Evolutionary conservation across 1,140 invertebrate species (phyloP), one percentile per base, ranked within the genome.

Genomic region (Drosophila cardini): DNA sequence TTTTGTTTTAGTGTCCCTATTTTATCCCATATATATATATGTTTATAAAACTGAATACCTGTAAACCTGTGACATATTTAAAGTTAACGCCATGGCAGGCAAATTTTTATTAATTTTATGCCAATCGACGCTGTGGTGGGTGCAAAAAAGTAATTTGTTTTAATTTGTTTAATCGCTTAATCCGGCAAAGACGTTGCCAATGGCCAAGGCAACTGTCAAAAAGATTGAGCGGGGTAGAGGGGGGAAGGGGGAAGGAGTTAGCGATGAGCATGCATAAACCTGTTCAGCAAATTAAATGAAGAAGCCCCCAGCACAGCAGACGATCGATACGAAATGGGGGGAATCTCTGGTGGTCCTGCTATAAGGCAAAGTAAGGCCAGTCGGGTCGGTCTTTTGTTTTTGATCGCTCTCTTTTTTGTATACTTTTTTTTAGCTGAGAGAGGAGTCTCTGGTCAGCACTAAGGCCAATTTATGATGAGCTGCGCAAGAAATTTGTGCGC

Each of bases 81-180:
- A 74, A 64, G 52, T 67, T 50, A 48, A 76, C 76, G 61, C 62
- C 72, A 72, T 62, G 61, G 55, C 71, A 69, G 80, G 80, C 82
- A 79, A 79, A 89, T 83, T 89, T 79, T 83, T 87, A 89, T 87
- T 87, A 80, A 89, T 87, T 87, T 87, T 79, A 87, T 87, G 76
- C 83, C 68, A 61, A 68, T 72, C 79, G 79, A 61, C 84, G 77
- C 84, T 69, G 84, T 90, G 84, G 84, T 89, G 85, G 84, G 82
- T 90, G 86, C 83, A 87, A 85, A 86, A 90, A 90, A 85, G 81
- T 86, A 90, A 90, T 90, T 90, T 90, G 86, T 90, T 90, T 90
- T 90, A 90, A 90, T 90, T 90, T 90, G 87, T 80, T 90, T 90
- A 90, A 90, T 90, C 86, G 89, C 86, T 90, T 90, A 90, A 90